These are phyloP conservation scores for Aotus griseimembra DNA, from an alignment of 2,797 vertebrate genomes.

Conservation along the genomic window DNA sequence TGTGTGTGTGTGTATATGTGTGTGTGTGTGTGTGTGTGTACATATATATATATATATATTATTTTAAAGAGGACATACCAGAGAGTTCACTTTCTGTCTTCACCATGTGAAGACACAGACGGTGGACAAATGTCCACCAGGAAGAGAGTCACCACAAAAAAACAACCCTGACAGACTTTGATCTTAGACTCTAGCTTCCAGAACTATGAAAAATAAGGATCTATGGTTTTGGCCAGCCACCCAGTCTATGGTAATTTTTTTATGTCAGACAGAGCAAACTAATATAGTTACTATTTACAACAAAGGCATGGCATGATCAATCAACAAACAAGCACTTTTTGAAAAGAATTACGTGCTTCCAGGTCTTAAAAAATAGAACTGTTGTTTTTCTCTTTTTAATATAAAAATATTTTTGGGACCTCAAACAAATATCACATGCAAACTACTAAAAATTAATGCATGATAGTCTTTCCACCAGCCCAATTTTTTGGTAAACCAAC, in stretches of 20 bases:
- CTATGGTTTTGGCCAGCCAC: not conserved
- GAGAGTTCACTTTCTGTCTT: not conserved
- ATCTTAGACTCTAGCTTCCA: not conserved
- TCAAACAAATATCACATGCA: not conserved
- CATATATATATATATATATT: too few species aligned
- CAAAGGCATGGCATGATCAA: not conserved
- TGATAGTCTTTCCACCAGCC: not conserved
- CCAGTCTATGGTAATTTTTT: not conserved
- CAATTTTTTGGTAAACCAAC: not conserved
- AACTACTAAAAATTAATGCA: not conserved
- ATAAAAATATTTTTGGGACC: not conserved
- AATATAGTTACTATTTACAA: constrained; percentile 3
- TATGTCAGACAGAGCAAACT: not conserved
- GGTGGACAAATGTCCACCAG: too few species aligned
- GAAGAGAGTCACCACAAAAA: not conserved
- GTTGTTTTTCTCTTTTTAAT: not conserved
- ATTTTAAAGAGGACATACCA: not conserved
- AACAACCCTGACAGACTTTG: not conserved
- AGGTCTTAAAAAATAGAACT: not conserved
- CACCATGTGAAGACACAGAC: not conserved
- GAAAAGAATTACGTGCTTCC: not conserved
- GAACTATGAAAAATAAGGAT: not conserved
- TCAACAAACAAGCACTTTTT: not conserved
- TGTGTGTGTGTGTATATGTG: too few species aligned
- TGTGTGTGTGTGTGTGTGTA: fast-evolving